phyloP scores from a whole-genome alignment of 64 coral and sea anemone species.

The Pocillopora verrucosa region DNA sequence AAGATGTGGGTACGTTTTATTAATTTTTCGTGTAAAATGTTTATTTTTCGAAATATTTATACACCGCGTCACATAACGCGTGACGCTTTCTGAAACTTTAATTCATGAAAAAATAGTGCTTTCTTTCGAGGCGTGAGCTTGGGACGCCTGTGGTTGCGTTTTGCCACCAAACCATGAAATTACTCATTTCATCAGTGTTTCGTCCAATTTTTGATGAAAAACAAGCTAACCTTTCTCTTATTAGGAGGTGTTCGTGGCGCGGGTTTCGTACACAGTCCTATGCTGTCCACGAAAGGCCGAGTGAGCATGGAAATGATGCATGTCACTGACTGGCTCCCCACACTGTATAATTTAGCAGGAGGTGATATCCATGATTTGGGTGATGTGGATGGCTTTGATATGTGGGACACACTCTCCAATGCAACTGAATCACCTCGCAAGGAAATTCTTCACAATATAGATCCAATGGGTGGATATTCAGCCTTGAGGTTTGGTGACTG shows the following conservation, averaged over 20 bases:
- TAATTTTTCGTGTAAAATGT: too few relatives aligned
- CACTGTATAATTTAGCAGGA: conserved; percentile 78
- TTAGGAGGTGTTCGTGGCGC: conserved; percentile 86
- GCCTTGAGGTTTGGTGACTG: conserved; percentile 49
- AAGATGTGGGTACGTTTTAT: too few relatives aligned
- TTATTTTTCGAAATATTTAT: too few relatives aligned
- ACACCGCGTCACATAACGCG: too few relatives aligned
- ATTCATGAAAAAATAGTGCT: too few relatives aligned
- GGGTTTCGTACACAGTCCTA: conserved; percentile 89
- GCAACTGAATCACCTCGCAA: conserved; percentile 20
- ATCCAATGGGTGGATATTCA: conserved; percentile 17
- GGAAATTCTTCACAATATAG: conserved; percentile 59
- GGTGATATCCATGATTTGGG: conserved; percentile 73
- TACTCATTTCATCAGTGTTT: too few relatives aligned
- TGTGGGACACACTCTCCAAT: conserved; percentile 36
- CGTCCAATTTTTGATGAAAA: too few relatives aligned
- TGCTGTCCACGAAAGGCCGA: conserved; percentile 68
- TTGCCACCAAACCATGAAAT: too few relatives aligned
- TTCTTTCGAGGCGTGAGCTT: too few relatives aligned
- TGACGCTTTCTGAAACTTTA: too few relatives aligned
- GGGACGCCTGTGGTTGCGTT: too few relatives aligned
- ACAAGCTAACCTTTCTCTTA: not conserved
- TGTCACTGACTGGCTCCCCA: conserved; percentile 94
- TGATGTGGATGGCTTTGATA: conserved; percentile 72
- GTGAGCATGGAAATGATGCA: conserved; percentile 89